Percentiles rank a stretch among this genome's conserved stretches.
phyloP scores from a whole-genome alignment of 2,797 vertebrate species.

The Bufotes viridis region DNA sequence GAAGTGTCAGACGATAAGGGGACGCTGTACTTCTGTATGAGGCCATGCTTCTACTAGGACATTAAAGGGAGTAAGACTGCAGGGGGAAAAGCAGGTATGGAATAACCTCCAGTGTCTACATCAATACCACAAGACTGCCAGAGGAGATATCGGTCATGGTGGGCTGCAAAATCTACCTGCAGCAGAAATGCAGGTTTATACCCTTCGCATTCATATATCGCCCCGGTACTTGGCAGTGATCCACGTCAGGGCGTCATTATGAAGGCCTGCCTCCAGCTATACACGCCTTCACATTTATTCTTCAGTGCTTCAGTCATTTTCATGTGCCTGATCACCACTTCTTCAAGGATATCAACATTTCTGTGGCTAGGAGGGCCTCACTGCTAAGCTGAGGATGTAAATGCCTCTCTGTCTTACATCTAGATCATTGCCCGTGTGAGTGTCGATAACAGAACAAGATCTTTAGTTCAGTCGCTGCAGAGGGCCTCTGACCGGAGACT shows the following conservation, averaged over 20 bases:
- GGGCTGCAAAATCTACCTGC: not conserved
- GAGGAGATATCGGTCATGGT: not conserved
- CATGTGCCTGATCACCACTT: too few species aligned
- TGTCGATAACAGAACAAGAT: constrained; percentile 94
- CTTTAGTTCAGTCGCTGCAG: constrained; percentile 88
- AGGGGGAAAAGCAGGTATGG: not conserved
- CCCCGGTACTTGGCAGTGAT: too few species aligned
- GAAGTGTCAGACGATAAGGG: not conserved
- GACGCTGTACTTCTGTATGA: not conserved
- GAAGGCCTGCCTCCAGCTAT: too few species aligned
- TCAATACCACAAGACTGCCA: not conserved
- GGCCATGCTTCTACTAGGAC: not conserved
- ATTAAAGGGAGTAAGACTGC: not conserved
- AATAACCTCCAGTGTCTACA: not conserved
- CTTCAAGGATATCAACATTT: too few species aligned
- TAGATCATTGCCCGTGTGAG: constrained; percentile 97
- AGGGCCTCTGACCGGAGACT: constrained; percentile 86
- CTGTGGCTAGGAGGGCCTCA: too few species aligned
- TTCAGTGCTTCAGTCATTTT: too few species aligned
- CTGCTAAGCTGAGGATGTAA: not conserved
- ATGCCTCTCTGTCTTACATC: not conserved
- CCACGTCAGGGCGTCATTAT: too few species aligned
- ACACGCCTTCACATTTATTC: too few species aligned
- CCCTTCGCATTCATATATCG: too few species aligned
- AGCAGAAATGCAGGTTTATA: not conserved